Conservation (phyloP, 2,888 invertebrate species). For the Lycia hirtaria region DNA sequence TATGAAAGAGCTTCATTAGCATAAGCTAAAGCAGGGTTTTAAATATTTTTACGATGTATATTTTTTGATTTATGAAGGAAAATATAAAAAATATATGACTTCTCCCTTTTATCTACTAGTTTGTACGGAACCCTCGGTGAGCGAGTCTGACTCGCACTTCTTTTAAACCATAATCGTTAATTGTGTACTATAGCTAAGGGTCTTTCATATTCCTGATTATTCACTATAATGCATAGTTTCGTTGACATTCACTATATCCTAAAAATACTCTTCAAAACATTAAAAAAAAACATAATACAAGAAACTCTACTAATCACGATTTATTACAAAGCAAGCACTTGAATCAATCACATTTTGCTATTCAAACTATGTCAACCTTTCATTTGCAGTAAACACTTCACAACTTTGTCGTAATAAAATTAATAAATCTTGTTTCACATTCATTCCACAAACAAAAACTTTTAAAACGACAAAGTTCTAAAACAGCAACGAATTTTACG, state of each 20-base stretch:
- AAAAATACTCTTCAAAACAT: slow-evolving; percentile 8
- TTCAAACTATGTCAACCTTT: slow-evolving; percentile 36
- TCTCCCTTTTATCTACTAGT: too few species aligned
- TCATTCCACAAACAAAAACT: neutral
- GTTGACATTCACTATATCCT: neutral
- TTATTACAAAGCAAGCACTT: slow-evolving; percentile 34
- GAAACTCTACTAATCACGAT: slow-evolving; percentile 17
- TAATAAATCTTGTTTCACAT: neutral
- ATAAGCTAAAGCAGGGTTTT: too few species aligned
- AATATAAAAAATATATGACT: too few species aligned
- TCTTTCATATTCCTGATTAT: too few species aligned
- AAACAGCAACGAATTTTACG: neutral
- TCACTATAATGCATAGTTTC: neutral
- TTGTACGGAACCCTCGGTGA: too few species aligned
- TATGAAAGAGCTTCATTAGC: too few species aligned
- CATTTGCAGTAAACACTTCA: neutral
- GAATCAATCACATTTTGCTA: slow-evolving; percentile 34
- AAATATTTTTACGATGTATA: too few species aligned
- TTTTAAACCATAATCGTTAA: too few species aligned
- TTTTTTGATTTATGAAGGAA: too few species aligned
- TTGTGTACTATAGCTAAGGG: too few species aligned
- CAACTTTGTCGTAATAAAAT: slow-evolving; percentile 10
- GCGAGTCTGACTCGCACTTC: too few species aligned
- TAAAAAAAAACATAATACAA: slow-evolving; percentile 18
- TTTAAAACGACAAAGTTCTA: slow-evolving; percentile 11